Evolutionary conservation across 2,888 invertebrate genomes (phyloP), one percentile per base, ranked within the genome.

Genomic region (Plemyria rubiginata): DNA sequence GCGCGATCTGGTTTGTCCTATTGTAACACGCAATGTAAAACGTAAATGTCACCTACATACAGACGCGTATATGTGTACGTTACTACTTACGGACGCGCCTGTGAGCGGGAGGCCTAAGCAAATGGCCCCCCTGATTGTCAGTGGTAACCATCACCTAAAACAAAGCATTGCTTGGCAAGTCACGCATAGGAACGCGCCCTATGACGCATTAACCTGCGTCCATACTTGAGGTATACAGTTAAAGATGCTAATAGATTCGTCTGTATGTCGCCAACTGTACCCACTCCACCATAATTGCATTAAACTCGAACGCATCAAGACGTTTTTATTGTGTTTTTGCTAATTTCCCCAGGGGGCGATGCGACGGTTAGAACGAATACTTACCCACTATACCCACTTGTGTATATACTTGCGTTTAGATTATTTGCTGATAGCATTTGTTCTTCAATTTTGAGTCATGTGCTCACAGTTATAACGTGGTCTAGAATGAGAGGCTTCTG

Each of bases 281-380:
- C 28, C n/a, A 48, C 48, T 28, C 13, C 13, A 13, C 29, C 49
- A 49, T 49, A 49, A 49, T 49, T n/a, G 49, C 29, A 32, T 49
- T 22, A 22, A 49, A 32, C 49, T 49, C 22, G 32, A 50, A 49
- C 46, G 54, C 29, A 50, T 57, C 56, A 57, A 57, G 50, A 50
- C 16, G 13, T n/a, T 49, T 54, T 57, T 57, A 49, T 50, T 48
- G 50, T 41, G 50, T 57, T 57, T 50, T 50, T 29, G 56, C 29
- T 57, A 57, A 57, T 57, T 57, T 57, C 56, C 56, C 56, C 1
- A 50, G 56, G 41, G 56, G 7, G 13, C 32, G 41, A 50, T 16
- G 13, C 32, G 41, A 50, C 29, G 50, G 41, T 57, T 50, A 43
- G 56, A 57, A 50, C 50, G 56, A 49, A 49, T 32, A 32, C 48